Base-by-base conservation (phyloP, 2,797 vertebrate species). In the Chloroceryle inda region DNA sequence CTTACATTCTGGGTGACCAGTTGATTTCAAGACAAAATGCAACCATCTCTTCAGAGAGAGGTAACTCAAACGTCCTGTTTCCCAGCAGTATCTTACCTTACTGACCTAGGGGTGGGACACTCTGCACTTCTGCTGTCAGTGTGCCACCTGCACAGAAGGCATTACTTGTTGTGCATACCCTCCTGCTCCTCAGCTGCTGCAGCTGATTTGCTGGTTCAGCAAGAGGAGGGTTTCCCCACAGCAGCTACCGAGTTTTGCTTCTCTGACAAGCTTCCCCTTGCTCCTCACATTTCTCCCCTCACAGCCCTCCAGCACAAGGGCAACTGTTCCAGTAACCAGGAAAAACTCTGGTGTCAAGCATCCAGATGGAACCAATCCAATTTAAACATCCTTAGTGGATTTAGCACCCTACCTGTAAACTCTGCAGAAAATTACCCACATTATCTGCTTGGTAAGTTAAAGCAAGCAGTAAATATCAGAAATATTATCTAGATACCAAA, bases 91-190 rank as follows among this genome's bases (percentile, higher is more conserved):
- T 9, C 33, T 58, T 53, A 38, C 44, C 20, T 53, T 52, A 56
- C 44, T 44, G 45, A 50, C 17, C 35, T 20, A 33, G 27, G 29
- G 21, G 38, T 5, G 11, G 42, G 63, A 63, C 50, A 38, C 38
- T 8, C 5, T 2, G 42, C 35, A 62, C 15, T 61, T 42, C 82
- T 50, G 76, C 26, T 45, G 37, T 31, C 40, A 12, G 37, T 27
- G 29, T 24, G 58, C 16, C 40, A 35, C 27, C 22, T 10, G 37
- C 24, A 61, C 16, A n/a, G 61, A 38, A 35, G 7, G 35, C 18
- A 59, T 5, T 0, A 0, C 18, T 44, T 0, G 0, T 31, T 53
- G 24, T 0, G 35, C 5, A 13, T 3, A 0, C 15, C 13, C 37
- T 88, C 45, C n/a, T 6, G 45, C 49, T 75, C 53, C 53, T 64